Evolutionary conservation across 2,797 vertebrate species (phyloP).

Genomic region (Glossophaga mutica): DNA sequence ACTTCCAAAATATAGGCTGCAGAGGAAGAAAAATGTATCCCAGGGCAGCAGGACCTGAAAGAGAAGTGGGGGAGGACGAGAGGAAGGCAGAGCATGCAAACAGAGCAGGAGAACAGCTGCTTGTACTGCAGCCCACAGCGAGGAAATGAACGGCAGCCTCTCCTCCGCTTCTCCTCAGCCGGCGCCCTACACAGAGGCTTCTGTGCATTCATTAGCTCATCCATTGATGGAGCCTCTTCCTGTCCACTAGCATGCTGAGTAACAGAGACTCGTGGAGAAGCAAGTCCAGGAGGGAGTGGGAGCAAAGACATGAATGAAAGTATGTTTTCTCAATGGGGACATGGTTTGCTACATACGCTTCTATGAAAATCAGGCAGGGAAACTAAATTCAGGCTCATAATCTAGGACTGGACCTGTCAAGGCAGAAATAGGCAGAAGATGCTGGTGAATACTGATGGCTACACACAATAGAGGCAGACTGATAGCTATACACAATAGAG

Average conservation of each 20-base stretch:
- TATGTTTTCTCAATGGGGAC: constrained; percentile 54
- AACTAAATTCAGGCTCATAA: constrained; percentile 31
- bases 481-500: not conserved
- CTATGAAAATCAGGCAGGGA: not conserved
- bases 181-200: not conserved
- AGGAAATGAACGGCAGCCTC: constrained; percentile 42
- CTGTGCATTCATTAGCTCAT: constrained; percentile 63
- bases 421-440: constrained; percentile 41
- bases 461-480: not conserved
- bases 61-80: constrained; percentile 39
- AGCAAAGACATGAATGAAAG: constrained; percentile 41
- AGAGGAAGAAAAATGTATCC: not conserved
- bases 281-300: constrained; percentile 31
- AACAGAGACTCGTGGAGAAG: constrained; percentile 50
- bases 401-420: constrained; percentile 27
- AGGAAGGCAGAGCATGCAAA: not conserved
- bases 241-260: not conserved
- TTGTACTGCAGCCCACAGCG: not conserved
- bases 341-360: not conserved
- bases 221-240: constrained; percentile 44
- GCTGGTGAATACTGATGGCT: not conserved
- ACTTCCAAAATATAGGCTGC: not conserved
- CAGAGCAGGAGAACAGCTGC: constrained; percentile 10
- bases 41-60: not conserved
- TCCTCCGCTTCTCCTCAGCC: not conserved